phyloP scores from a whole-genome alignment of 2,113 vertebrate species.

The Regulus satrapa region DNA sequence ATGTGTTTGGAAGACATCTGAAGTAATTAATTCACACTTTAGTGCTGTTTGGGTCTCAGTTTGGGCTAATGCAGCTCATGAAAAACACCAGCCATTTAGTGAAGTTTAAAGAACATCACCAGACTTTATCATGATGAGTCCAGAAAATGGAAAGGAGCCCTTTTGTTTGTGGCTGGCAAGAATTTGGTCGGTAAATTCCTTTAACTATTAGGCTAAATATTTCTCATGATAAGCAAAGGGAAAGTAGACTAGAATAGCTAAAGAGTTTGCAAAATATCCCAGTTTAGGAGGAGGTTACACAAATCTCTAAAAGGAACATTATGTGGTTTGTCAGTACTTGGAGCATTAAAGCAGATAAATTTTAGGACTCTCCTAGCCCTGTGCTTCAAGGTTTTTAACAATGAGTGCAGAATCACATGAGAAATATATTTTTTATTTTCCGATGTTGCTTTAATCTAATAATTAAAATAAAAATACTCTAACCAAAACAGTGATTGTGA shows the following conservation, averaged over 20 bases:
- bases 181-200: not conserved
- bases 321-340: not conserved
- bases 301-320: not conserved
- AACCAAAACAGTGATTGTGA: not conserved
- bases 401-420: not conserved
- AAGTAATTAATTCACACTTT: not conserved
- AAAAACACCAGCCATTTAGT: rapidly evolving
- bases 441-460: not conserved
- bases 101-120: not conserved
- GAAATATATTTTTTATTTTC: not conserved
- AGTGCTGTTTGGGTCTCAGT: not conserved
- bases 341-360: not conserved
- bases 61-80: not conserved
- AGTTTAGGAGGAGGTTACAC: not conserved
- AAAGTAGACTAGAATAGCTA: not conserved
- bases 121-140: not conserved
- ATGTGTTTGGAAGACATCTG: not conserved
- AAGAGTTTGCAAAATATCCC: not conserved
- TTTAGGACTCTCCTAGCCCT: not conserved
- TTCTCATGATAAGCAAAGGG: not conserved
- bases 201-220: not conserved
- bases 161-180: not conserved
- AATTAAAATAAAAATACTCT: not conserved
- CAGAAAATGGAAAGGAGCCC: not conserved
- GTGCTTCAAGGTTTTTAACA: not conserved